These are phyloP conservation scores for Rhogogaster chlorosoma DNA, from an alignment of 2,888 invertebrate genomes.

Conservation along the genomic window DNA sequence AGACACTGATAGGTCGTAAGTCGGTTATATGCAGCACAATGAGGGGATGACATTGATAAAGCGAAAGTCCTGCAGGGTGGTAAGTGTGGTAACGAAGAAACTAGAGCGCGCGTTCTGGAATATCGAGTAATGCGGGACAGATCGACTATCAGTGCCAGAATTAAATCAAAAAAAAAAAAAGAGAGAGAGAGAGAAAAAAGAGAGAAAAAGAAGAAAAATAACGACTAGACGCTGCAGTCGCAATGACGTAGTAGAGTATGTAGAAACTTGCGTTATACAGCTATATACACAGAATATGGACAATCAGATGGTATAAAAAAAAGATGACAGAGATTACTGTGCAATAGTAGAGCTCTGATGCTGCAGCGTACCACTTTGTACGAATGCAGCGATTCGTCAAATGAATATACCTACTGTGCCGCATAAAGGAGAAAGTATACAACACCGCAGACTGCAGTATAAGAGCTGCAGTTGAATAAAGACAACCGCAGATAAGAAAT, in stretches of 20 bases:
- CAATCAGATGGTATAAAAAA: slow-evolving; percentile 10
- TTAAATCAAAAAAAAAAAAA: not conserved
- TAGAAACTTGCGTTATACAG: not conserved
- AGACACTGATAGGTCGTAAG: slow-evolving; percentile 43
- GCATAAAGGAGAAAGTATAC: slow-evolving; percentile 10
- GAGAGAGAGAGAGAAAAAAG: not conserved
- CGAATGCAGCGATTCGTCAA: slow-evolving; percentile 21
- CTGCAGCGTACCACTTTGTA: not conserved
- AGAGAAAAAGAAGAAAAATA: not conserved
- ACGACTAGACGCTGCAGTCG: not conserved
- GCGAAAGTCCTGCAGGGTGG: slow-evolving; percentile 36
- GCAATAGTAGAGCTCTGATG: not conserved
- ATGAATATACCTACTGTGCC: slow-evolving; percentile 21
- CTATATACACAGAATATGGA: not conserved
- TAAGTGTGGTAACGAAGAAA: slow-evolving; percentile 1
- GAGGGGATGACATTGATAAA: slow-evolving; percentile 41
- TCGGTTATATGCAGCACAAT: slow-evolving; percentile 24
- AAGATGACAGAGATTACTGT: slow-evolving; percentile 21
- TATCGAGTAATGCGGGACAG: slow-evolving; percentile 23
- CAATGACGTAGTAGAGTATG: not conserved
- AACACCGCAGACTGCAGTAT: slow-evolving; percentile 2
- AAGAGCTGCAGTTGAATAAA: slow-evolving; percentile 11
- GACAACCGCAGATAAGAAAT: not conserved
- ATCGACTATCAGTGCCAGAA: not conserved
- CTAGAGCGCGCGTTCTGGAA: slow-evolving; percentile 20